Evolutionary conservation across 1,140 invertebrate species (phyloP), one percentile per base, ranked within the genome.

Genomic region (Drosophila tsacasi): DNA sequence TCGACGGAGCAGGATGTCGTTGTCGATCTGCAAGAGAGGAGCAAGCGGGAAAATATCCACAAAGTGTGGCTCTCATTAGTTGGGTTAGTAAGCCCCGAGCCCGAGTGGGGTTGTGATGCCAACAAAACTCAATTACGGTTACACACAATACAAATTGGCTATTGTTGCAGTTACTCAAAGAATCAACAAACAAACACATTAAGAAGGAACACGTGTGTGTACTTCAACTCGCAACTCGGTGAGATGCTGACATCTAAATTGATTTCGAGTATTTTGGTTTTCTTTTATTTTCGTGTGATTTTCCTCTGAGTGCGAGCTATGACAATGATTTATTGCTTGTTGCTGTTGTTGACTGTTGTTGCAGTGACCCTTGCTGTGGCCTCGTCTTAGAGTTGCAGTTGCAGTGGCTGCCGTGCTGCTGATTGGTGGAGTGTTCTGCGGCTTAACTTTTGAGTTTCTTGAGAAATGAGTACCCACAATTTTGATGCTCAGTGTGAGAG

Each of bases 1-100:
- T 64, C 97, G 95, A 65, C 97, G 94, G 40, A 98, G 93, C 8
- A 97, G 93, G 57, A 97, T 97, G 81, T 98, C 97, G 86, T 97
- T 97, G 47, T 96, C 95, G 27, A 93, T 93, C 92, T 93, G 79
- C 47, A 92, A 89, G 40, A 89, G 40, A 55, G 52, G 44, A 52
- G 40, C 37, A 65, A 75, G 15, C n/a, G 37, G 42, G 47, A 47
- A 47, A 64, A 60, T 57, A 58, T 71, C 74, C 72, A 85, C 74
- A 75, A 47, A 17, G 32, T 25, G 27, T 63, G 75, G 54, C 40
- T 19, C 9, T 12, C 21, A 76, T 86, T 79, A 85, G 64, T n/a
- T 39, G 12, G 30, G 42, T 60, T 42, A 63, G 42, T 49, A 23
- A 23, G 49, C 30, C 49, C 47, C 23, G 12, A 44, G 4, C 39